These are phyloP conservation scores for Carassius carassius DNA, from an alignment of 2,113 vertebrate species.

Conservation along the genomic window DNA sequence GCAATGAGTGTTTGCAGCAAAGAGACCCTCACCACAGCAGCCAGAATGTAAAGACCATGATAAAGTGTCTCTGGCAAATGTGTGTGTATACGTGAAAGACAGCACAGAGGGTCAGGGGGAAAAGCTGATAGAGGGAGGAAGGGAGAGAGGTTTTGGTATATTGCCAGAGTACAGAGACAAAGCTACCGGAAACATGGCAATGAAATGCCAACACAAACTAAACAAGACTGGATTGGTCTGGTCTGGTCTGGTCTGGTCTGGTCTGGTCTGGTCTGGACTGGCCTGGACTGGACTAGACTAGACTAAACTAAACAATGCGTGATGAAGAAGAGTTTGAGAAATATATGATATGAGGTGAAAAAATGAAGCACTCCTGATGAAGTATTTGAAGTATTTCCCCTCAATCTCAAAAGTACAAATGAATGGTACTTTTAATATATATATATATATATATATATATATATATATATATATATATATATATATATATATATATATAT, in stretches of 20 bases:
- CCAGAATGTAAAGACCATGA: conserved; percentile 2
- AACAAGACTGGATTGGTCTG: background rate
- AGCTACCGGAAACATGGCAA: background rate
- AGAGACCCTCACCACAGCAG: conserved; percentile 29
- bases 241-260: too few relatives aligned
- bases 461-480: too few relatives aligned
- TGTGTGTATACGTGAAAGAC: background rate
- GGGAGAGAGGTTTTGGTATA: background rate
- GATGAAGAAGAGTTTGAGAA: background rate
- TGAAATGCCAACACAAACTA: background rate
- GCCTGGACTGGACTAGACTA: too few relatives aligned
- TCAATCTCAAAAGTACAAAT: background rate
- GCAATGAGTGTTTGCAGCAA: conserved; percentile 25
- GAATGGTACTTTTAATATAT: background rate
- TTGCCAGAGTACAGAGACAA: background rate
- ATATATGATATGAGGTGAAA: background rate
- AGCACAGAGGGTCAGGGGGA: background rate
- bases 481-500: too few relatives aligned
- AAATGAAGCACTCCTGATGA: background rate
- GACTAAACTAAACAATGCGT: background rate
- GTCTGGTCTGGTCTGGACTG: too few relatives aligned
- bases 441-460: too few relatives aligned
- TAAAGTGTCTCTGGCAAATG: background rate
- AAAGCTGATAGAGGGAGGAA: background rate
- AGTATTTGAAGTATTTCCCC: background rate